Percentiles rank a stretch among this genome's conserved stretches.
phyloP scores from a whole-genome alignment of 64 coral and sea anemone species.

The Stichodactyla mertensii region DNA sequence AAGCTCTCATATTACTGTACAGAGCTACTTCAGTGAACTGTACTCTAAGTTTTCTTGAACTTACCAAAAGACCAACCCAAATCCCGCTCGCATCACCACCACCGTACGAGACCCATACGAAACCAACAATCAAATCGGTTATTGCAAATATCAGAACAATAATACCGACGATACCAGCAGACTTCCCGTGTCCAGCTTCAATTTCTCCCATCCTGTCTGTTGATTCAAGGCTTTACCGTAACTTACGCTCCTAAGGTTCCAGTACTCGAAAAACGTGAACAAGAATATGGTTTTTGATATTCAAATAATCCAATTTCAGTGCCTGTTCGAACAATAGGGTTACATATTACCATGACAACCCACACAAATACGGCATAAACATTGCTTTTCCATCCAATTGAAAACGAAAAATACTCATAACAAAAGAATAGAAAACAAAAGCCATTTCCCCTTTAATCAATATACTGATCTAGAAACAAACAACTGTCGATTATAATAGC shows the following conservation, averaged over 20 bases:
- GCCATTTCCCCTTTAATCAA: not conserved
- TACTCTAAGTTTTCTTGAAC: not conserved
- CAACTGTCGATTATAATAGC: no score
- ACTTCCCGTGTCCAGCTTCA: constrained; percentile 3
- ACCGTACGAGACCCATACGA: constrained; percentile 11
- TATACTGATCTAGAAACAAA: not conserved
- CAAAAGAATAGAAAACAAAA: not conserved
- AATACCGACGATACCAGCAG: constrained; percentile 26
- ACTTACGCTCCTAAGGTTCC: no score
- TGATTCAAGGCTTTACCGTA: not conserved
- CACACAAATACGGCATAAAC: not conserved
- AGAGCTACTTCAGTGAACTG: not conserved
- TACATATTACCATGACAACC: not conserved
- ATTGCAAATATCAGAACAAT: not conserved
- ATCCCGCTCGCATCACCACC: not conserved
- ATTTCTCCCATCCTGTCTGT: not conserved
- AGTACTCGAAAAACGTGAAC: not conserved
- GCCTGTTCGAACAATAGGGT: not conserved
- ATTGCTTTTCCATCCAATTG: not conserved
- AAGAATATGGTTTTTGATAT: not conserved
- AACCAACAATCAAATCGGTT: not conserved
- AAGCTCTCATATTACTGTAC: not conserved
- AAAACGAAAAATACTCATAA: not conserved
- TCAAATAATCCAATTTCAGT: not conserved
- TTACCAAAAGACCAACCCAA: constrained; percentile 22